Evolutionary conservation across 2,888 invertebrate genomes (phyloP), one percentile per base, ranked within the genome.

Genomic region (Diogma glabrata): DNA sequence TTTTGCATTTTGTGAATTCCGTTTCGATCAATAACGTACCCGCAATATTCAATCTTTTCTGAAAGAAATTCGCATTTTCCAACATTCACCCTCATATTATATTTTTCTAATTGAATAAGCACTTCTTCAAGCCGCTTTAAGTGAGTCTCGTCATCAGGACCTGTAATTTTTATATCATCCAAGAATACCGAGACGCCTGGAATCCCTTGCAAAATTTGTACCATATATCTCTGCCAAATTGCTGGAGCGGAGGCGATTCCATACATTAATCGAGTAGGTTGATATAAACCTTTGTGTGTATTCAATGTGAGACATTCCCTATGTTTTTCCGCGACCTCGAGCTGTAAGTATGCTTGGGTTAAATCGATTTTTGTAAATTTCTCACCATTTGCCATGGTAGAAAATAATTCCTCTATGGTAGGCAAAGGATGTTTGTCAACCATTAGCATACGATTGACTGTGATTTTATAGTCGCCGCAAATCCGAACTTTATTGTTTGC

Each of bases 251-350:
- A 33, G 3, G 33, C n/a, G 16, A 33, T 4, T 33, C 33, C 33
- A 4, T 33, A 33, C 57, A 61, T 57, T 47, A 65, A 49, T 12
- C 65, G 52, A 7, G 58, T 64, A 48, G 59, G 59, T 47, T 58
- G 52, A 53, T 57, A 66, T 10, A 66, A 50, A 4, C 64, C 65
- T 50, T 62, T 63, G 49, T n/a, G n/a, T n/a, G n/a, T 61, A 64
- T 53, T 64, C 43, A 67, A 55, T 2, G 64, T 66, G 16, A 65
- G 50, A 14, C 60, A 56, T 17, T 64, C 54, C 51, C 58, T 54
- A 54, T 61, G 59, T 20, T 62, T 60, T 4, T 59, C 59, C 24
- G 60, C 59, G 22, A 66, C 56, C 57, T 62, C 61, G 17, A 66
- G 43, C 52, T 67, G 64, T 53, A 64, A 56, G 50, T 66, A 68